A percentile compares a stretch with the other conserved stretches of the same genome.
Conservation (phyloP, 2,113 vertebrate genomes). For the Manacus vitellinus region DNA sequence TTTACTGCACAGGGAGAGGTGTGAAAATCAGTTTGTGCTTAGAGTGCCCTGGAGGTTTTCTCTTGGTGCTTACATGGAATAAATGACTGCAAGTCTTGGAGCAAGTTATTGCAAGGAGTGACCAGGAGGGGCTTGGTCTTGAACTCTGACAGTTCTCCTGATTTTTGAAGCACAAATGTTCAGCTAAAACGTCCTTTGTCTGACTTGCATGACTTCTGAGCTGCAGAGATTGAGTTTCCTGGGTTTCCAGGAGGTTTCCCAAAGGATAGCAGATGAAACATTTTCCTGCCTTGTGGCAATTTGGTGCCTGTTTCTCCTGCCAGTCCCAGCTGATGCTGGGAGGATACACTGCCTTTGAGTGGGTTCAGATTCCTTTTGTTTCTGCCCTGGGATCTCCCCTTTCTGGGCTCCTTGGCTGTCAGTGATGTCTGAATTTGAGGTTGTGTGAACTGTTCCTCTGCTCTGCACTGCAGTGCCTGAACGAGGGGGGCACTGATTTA, state of each 20-base stretch:
- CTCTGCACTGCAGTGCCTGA: background rate
- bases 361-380: background rate
- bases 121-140: background rate
- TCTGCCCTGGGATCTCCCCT: background rate
- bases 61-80: background rate
- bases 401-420: background rate
- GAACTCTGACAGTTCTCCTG: background rate
- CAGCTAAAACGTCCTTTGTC: background rate
- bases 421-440: background rate
- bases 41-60: background rate
- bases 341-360: background rate
- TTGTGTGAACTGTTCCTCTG: background rate
- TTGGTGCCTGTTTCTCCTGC: background rate
- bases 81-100: background rate
- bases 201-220: background rate
- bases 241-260: conserved; percentile 16
- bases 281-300: background rate
- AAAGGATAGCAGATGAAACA: background rate
- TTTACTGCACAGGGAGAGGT: background rate
- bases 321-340: conserved; percentile 35
- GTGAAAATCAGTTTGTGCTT: background rate
- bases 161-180: background rate
- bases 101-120: background rate
- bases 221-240: background rate
- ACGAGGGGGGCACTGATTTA: background rate